A percentile compares a stretch with the other conserved stretches of the same genome.
phyloP scores from a whole-genome alignment of 2,888 invertebrate species.

The Phytoseiulus persimilis region DNA sequence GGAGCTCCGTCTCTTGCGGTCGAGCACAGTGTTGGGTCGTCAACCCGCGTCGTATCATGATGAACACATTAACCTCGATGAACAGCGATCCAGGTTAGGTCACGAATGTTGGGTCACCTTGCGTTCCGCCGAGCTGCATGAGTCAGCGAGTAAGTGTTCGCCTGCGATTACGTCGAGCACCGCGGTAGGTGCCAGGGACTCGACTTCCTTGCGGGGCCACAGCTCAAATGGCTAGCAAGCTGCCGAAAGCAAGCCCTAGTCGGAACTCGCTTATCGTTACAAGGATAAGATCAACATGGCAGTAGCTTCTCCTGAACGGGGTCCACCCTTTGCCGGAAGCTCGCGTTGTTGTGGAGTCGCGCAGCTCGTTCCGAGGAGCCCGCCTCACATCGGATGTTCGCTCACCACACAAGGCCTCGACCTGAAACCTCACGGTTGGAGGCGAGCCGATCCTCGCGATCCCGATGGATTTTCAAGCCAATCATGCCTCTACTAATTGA shows the following conservation, averaged over 20 bases:
- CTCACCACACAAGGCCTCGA: no score
- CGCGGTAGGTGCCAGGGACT: background rate
- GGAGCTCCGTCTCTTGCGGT: no score
- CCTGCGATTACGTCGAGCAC: background rate
- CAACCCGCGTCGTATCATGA: background rate
- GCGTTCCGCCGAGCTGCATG: background rate
- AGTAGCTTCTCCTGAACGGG: background rate
- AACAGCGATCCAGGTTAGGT: background rate
- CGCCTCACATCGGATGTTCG: no score
- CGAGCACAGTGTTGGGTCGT: no score
- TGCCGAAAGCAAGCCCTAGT: background rate
- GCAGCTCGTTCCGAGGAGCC: no score
- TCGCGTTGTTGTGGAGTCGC: no score
- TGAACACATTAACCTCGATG: background rate
- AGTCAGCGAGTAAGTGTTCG: background rate
- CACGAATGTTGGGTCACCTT: background rate
- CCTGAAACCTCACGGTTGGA: no score
- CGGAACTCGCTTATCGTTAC: background rate
- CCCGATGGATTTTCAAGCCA: background rate
- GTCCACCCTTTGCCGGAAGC: no score
- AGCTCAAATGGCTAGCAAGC: background rate
- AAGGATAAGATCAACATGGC: background rate
- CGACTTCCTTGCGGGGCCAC: background rate
- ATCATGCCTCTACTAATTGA: no score
- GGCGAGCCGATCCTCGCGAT: no score